phyloP scores from a whole-genome alignment of 2,113 vertebrate species.

The Ivindomyrus marchei region DNA sequence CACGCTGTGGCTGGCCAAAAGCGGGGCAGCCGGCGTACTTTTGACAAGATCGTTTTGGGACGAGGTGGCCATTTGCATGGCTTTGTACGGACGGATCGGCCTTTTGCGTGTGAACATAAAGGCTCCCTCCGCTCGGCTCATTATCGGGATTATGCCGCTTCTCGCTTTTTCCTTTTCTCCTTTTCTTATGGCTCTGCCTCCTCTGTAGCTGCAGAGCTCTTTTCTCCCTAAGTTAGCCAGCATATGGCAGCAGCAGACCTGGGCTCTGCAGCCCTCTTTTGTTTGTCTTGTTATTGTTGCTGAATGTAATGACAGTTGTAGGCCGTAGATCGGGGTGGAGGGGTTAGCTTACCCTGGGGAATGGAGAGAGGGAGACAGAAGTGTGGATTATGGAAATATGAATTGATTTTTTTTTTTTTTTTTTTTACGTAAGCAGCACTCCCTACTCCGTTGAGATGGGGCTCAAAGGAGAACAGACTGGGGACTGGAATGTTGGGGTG shows the following conservation, averaged over 20 bases:
- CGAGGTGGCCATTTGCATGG: constrained; percentile 52
- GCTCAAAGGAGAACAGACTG: constrained; percentile 84
- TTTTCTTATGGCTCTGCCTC: constrained; percentile 57
- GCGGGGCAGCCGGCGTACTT: constrained; percentile 27
- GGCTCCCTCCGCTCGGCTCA: constrained; percentile 52
- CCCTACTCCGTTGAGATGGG: constrained; percentile 73
- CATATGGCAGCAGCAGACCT: constrained; percentile 87
- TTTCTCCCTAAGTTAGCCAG: constrained; percentile 60
- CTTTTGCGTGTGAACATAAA: constrained; percentile 59
- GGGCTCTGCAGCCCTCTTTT: constrained; percentile 83
- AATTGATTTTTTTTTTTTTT: constrained; percentile 76
- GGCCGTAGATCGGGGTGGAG: constrained; percentile 83
- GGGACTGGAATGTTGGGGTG: constrained; percentile 69
- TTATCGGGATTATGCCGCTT: constrained; percentile 63
- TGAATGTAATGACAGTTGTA: constrained; percentile 95
- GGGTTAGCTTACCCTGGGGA: constrained; percentile 94
- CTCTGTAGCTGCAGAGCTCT: constrained; percentile 47
- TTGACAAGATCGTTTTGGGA: constrained; percentile 51
- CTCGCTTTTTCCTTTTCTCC: constrained; percentile 31
- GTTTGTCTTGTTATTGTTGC: constrained; percentile 91
- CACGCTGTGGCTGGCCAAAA: not conserved
- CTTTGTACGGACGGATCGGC: constrained; percentile 57
- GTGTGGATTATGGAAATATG: constrained; percentile 99
- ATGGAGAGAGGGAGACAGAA: constrained; percentile 63
- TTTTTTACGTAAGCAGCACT: constrained; percentile 19